Base-by-base conservation (phyloP, 2,113 vertebrate genomes). In the Gymnarchus niloticus region DNA sequence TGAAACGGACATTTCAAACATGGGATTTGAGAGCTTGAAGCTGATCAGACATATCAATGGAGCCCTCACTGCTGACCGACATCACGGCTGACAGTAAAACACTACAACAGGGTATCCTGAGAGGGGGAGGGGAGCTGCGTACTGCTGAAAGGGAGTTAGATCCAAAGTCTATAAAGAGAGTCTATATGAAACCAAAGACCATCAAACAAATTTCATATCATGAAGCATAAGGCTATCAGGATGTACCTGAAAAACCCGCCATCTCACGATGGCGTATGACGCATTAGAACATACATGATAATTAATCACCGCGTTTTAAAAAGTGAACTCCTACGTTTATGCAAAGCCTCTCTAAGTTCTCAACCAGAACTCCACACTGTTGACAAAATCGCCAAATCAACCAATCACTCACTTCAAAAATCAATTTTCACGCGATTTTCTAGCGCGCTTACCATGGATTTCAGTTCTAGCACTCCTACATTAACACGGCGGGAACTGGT, bases 171-270 rank as follows among this genome's bases (percentile, higher is more conserved):
- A 1, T 41, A 41, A 73, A 73, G 19, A 59, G n/a, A 61, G 81
- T 86, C 59, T 28, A 83, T 83, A 83, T 8, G 9, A 37, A 28
- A 33, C 82, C 49, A 81, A 86, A 54, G 37, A 25, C n/a, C 4
- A 33, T 52, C 88, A 78, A 21, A 73, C 41, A 14, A 69, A 37
- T 14, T 37, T 28, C 65, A 19, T 21, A 41, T 37, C 65, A 37
- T 73, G 65, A 41, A 73, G 33, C 65, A 21, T 33, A 65, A n/a
- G n/a, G n/a, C n/a, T n/a, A n/a, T n/a, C n/a, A n/a, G n/a, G n/a
- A n/a, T n/a, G n/a, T n/a, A n/a, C n/a, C n/a, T n/a, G n/a, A n/a
- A n/a, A n/a, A n/a, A n/a, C n/a, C n/a, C n/a, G n/a, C n/a, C n/a
- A 69, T 19, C 41, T 37, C 65, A 73, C 33, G 3, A 69, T 69